phyloP scores from a whole-genome alignment of 2,797 vertebrate genomes.

The Rhinoraja longicauda region DNA sequence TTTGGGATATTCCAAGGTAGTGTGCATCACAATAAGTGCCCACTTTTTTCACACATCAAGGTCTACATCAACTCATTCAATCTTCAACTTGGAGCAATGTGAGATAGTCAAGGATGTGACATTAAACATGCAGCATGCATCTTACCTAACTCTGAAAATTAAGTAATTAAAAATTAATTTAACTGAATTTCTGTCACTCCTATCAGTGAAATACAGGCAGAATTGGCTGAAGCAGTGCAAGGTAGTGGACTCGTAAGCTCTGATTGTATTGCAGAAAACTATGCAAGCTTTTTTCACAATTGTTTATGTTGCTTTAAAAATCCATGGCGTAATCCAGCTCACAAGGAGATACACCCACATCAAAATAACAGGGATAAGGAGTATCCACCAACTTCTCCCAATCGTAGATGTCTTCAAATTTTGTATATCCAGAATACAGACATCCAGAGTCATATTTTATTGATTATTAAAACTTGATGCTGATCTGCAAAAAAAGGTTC shows the following conservation, averaged over 20 bases:
- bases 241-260: neutral
- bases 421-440: neutral
- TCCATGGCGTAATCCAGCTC: neutral
- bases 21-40: too few species aligned
- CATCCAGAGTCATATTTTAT: neutral
- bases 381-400: neutral
- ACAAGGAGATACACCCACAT: neutral
- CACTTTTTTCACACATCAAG: neutral
- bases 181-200: neutral
- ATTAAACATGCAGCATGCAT: neutral
- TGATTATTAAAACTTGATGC: neutral
- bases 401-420: neutral
- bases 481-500: neutral
- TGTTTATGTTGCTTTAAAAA: neutral
- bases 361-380: neutral
- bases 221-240: neutral
- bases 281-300: too few species aligned
- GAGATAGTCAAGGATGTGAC: neutral
- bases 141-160: neutral
- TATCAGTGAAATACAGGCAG: too few species aligned
- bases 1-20: too few species aligned
- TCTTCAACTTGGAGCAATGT: neutral
- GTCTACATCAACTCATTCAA: neutral
- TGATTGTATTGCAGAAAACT: too few species aligned
- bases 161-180: neutral